Base-by-base conservation (phyloP, 2,888 invertebrate genomes). In the Geophilus truncorum region DNA sequence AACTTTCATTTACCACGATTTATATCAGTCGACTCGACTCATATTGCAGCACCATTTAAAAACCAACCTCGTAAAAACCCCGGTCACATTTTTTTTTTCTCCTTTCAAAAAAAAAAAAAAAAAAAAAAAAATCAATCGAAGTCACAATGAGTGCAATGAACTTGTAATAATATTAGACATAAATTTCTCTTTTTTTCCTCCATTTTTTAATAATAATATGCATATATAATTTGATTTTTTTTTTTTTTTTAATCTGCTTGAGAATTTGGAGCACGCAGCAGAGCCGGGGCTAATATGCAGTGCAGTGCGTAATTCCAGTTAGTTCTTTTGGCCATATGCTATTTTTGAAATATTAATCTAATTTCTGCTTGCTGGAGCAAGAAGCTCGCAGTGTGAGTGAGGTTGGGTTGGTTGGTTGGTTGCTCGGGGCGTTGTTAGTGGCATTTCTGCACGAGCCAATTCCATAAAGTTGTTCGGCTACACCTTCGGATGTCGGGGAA, bases 321-420 rank as follows among this genome's bases (percentile, higher is more conserved):
- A 62, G 57, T 62, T 62, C 57, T 62, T 62, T 62, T 62, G 57
- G 21, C 57, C 57, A 62, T 62, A 62, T 62, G 57, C 57, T 62
- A 62, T 62, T 62, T 62, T 62, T 62, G 57, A 62, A 62, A 62
- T 62, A 62, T 62, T 62, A 62, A 62, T 62, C 57, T 62, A 62
- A 62, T 62, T 62, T 62, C 57, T 62, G 57, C 57, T 62, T 62
- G 57, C 57, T 62, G 57, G 57, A 62, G 57, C 57, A 62, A 62
- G 57, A 62, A 62, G 57, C 15, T 40, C 12, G 57, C 57, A n/a
- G 57, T 62, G 23, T 23, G 57, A 62, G 57, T 23, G 57, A 62
- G 23, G 57, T 23, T 23, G 23, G 18, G 57, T 57, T 57, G 18
- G 57, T 62, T 62, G 57, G 57, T 62, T 62, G 21, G 57, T 62